Percentiles rank a stretch among this genome's conserved stretches.
Conservation (phyloP, 1,140 invertebrate species). For the Littorina saxatilis region DNA sequence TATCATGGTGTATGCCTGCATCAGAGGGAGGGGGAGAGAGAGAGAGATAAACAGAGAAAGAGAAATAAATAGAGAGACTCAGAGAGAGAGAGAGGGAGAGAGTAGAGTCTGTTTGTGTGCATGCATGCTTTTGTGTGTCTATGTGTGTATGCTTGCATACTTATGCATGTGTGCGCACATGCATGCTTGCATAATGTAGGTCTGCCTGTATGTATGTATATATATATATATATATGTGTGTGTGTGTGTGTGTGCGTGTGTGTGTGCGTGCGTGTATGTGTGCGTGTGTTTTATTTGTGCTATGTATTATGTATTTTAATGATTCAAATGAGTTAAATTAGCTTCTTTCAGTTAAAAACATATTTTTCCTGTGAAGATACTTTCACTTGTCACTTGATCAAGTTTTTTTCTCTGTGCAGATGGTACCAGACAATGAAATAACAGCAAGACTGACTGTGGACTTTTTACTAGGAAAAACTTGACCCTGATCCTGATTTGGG, state of each 20-base stretch:
- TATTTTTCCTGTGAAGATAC: too few species aligned
- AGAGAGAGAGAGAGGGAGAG: too few species aligned
- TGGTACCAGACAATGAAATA: constrained; percentile 55
- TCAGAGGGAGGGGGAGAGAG: too few species aligned
- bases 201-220: neutral
- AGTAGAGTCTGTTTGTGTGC: neutral
- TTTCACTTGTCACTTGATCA: neutral
- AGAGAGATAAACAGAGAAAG: too few species aligned
- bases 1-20: neutral
- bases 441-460: constrained; percentile 49
- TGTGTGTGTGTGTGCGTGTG: neutral
- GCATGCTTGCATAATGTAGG: too few species aligned
- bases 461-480: constrained; percentile 20
- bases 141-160: too few species aligned
- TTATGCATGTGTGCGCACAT: too few species aligned
- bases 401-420: constrained; percentile 36
- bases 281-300: neutral
- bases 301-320: too few species aligned
- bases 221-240: neutral
- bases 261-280: neutral
- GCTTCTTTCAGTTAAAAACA: too few species aligned
- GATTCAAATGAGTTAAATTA: too few species aligned
- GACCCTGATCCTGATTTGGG: neutral
- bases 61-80: too few species aligned
- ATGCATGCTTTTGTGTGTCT: neutral